Evolutionary conservation across 2,113 vertebrate species (phyloP), one percentile per base, ranked within the genome.

Genomic region (Stigmatopora nigra): DNA sequence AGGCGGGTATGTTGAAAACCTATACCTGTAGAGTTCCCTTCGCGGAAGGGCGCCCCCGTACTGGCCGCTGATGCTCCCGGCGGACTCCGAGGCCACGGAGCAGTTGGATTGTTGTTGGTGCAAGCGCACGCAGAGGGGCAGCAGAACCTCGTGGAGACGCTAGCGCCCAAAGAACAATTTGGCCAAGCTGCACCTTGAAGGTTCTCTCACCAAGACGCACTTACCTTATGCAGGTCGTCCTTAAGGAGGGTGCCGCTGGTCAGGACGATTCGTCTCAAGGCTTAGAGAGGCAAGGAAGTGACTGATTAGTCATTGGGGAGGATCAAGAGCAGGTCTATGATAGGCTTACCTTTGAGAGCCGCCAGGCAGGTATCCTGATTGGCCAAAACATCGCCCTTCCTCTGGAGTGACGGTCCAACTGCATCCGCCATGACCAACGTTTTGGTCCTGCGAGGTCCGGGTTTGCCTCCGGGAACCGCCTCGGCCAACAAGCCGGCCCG

Each of bases 171-270:
- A 38, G 31, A 22, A 62, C 8, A 63, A 16, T 22, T 4, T 25
- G 47, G 2, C 25, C 48, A 49, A 53, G 0, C 45, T 12, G 45
- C 31, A 7, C 6, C 6, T 41, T 41, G 38, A 9, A 11, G 12
- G 36, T 16, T 35, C 11, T 14, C 3, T 52, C n/a, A 9, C 10
- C 5, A 1, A 22, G 11, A 65, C 14, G 22, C 57, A 61, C 9
- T 62, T 82, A 96, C 94, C 92, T 92, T 93, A 79, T 96, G 94
- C 19, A 90, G 77, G 16, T 93, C 92, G 13, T 94, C 93, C 76
- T 93, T 94, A 52, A 96, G 81, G n/a, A 96, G 86, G 9, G 91
- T 91, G 1, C 94, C 94, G 4, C 91, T 90, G 62, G 82, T 89
- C 71, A 94, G 83, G 25, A 95, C 68, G 59, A 92, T 85, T 12